A percentile compares a stretch with the other conserved stretches of the same genome.
phyloP scores from a whole-genome alignment of 1,140 invertebrate species.

The Pteromalus puparum region DNA sequence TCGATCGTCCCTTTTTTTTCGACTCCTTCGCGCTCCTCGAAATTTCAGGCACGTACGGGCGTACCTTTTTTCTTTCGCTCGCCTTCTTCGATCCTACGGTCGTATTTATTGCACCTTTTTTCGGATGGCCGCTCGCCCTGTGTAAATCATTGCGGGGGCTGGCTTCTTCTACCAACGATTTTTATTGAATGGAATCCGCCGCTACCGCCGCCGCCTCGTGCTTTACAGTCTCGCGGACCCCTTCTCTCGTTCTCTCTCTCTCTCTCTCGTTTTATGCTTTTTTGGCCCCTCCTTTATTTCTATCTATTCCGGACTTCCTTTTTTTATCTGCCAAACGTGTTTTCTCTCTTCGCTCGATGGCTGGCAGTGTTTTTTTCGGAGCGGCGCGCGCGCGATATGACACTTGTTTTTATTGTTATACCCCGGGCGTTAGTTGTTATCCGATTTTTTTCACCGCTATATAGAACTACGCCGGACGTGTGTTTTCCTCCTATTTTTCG shows the following conservation, averaged over 20 bases:
- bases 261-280: conserved; percentile 38
- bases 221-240: conserved; percentile 53
- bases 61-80: conserved; percentile 44
- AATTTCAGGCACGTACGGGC: conserved; percentile 67
- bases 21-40: background rate
- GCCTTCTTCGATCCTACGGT: conserved; percentile 14
- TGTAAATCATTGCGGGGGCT: conserved; percentile 67
- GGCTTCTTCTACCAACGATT: conserved; percentile 50
- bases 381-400: background rate
- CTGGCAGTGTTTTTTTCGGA: background rate
- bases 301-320: conserved; percentile 47
- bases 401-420: conserved; percentile 44
- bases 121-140: conserved; percentile 60
- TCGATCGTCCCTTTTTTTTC: background rate
- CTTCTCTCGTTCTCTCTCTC: conserved; percentile 42
- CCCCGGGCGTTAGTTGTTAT: conserved; percentile 24
- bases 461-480: background rate
- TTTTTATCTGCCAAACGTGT: conserved; percentile 35
- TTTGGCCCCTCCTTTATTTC: conserved; percentile 47
- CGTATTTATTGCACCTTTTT: conserved; percentile 67
- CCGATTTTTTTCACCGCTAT: conserved; percentile 16
- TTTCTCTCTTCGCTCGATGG: conserved; percentile 19
- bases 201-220: conserved; percentile 55
- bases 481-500: conserved; percentile 5
- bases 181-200: conserved; percentile 67